phyloP scores from a whole-genome alignment of 2,888 invertebrate species.

The Plutella xylostella region DNA sequence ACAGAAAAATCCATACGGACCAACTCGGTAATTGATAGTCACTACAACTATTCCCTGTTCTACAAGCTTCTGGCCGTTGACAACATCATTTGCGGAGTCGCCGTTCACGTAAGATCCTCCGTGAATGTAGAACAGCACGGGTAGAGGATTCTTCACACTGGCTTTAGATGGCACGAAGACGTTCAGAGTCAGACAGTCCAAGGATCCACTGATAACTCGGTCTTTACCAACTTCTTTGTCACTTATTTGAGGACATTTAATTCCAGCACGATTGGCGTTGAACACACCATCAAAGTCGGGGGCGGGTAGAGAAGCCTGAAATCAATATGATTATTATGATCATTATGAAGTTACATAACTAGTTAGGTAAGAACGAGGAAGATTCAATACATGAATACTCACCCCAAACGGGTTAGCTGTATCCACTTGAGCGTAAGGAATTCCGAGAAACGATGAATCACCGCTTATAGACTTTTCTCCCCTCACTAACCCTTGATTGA shows the following conservation, averaged over 20 bases:
- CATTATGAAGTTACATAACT: no score
- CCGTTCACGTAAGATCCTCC: conserved; percentile 37
- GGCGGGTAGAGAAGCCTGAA: no score
- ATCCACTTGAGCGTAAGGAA: conserved; percentile 53
- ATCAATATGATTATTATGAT: no score
- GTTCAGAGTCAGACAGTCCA: conserved; percentile 12
- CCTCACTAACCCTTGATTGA: conserved; percentile 48
- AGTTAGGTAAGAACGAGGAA: no score
- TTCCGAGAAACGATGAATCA: conserved; percentile 47
- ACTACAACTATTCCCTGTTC: conserved; percentile 49
- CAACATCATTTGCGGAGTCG: not conserved
- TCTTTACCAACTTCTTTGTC: no score
- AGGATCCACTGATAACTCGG: no score
- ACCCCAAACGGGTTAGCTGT: conserved; percentile 52
- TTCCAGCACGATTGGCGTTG: no score
- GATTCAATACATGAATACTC: no score
- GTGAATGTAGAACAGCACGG: conserved; percentile 11
- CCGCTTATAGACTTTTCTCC: conserved; percentile 46
- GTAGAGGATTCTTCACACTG: conserved; percentile 8
- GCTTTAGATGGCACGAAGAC: conserved; percentile 11
- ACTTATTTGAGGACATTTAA: no score
- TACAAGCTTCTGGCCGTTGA: conserved; percentile 24
- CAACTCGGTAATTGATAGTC: conserved; percentile 53
- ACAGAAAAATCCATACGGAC: conserved; percentile 58
- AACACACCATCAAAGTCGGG: no score